These are phyloP conservation scores for Timandra comae DNA, from an alignment of 2,888 invertebrate species.

Conservation along the genomic window DNA sequence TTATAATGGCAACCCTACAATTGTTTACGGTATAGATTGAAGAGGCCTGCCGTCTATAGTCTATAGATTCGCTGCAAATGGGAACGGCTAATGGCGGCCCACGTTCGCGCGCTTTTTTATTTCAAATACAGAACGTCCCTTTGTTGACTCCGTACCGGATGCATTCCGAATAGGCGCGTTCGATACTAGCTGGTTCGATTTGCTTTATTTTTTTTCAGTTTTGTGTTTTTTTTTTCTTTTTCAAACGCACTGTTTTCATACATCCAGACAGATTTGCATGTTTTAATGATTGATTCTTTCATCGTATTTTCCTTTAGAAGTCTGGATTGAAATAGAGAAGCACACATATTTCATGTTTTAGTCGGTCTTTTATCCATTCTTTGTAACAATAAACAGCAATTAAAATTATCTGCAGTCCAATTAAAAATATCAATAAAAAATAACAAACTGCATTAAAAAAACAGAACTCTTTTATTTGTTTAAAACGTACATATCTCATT, in stretches of 20 bases:
- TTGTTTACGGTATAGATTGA: conserved; percentile 69
- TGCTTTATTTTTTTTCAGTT: conserved; percentile 40
- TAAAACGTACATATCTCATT: too few relatives aligned
- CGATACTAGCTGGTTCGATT: conserved; percentile 54
- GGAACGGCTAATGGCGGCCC: conserved; percentile 68
- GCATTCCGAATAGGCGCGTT: conserved; percentile 64
- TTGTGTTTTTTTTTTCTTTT: too few relatives aligned
- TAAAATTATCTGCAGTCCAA: too few relatives aligned
- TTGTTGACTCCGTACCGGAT: conserved; percentile 65
- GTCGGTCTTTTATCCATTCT: too few relatives aligned
- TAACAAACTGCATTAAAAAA: too few relatives aligned
- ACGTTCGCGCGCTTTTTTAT: conserved; percentile 67
- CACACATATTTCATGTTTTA: too few relatives aligned
- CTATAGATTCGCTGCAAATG: conserved; percentile 65
- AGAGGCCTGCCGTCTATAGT: conserved; percentile 48
- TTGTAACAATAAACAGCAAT: too few relatives aligned
- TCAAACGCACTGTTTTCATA: conserved; percentile 26
- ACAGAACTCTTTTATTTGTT: too few relatives aligned
- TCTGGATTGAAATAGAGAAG: too few relatives aligned
- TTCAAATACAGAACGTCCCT: conserved; percentile 65
- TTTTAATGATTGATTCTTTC: too few relatives aligned
- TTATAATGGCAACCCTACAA: conserved; percentile 46
- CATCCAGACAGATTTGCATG: conserved; percentile 39
- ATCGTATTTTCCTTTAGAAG: too few relatives aligned
- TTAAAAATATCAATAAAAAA: too few relatives aligned